These are phyloP conservation scores for Lasioglossum marginatum DNA, from an alignment of 2,888 invertebrate genomes.

Conservation along the genomic window DNA sequence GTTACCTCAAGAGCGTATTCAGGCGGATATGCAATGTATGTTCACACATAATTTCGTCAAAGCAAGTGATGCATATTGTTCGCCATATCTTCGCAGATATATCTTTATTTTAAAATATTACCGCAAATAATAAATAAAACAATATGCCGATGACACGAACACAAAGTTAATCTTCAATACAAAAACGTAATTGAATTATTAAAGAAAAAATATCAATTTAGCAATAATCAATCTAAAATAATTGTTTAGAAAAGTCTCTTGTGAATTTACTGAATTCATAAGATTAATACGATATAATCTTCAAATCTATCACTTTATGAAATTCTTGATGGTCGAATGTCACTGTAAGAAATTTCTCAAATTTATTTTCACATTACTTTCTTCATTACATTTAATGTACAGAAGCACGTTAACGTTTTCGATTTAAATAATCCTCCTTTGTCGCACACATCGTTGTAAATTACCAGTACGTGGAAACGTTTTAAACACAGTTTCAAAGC, in stretches of 20 bases:
- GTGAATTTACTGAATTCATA: neutral
- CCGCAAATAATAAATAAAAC: neutral
- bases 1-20: conserved; percentile 3
- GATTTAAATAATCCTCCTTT: neutral
- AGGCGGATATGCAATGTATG: conserved; percentile 1
- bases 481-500: neutral
- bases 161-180: neutral
- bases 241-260: neutral
- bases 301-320: neutral
- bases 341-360: neutral
- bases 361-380: neutral
- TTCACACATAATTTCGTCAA: conserved; percentile 9
- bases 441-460: neutral
- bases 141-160: neutral
- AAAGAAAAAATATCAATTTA: no score
- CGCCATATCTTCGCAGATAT: neutral
- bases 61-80: neutral
- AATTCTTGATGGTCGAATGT: neutral
- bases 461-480: neutral
- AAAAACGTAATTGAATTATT: neutral
- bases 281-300: neutral
- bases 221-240: neutral
- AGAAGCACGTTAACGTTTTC: neutral
- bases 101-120: neutral
- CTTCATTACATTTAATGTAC: neutral